A percentile compares a stretch with the other conserved stretches of the same genome.
phyloP scores from a whole-genome alignment of 1,140 invertebrate species.

The Aphelenchoides avenae region DNA sequence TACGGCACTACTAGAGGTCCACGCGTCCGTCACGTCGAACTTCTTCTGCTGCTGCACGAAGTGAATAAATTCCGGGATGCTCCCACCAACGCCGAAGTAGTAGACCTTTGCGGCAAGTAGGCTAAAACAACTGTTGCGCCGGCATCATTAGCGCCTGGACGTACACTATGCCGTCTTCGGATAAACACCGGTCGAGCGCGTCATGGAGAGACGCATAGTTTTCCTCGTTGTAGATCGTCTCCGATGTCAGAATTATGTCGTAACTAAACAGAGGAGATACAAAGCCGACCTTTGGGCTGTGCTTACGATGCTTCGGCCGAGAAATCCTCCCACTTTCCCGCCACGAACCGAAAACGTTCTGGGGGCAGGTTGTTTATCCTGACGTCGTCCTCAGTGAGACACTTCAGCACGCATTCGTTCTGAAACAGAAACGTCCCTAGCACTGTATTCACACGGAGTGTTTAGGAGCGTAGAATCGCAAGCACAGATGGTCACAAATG shows the following conservation, averaged over 20 bases:
- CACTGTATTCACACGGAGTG: background rate
- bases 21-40: slow-evolving; percentile 13
- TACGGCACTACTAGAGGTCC: too few relatives aligned
- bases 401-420: slow-evolving; percentile 29
- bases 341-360: slow-evolving; percentile 5
- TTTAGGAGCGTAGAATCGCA: background rate
- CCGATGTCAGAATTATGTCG: slow-evolving; percentile 26
- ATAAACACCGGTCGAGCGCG: slow-evolving; percentile 17
- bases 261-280: slow-evolving; percentile 10
- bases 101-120: slow-evolving; percentile 28
- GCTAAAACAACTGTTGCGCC: slow-evolving; percentile 22
- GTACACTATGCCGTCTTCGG: slow-evolving; percentile 19
- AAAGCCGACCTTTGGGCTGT: background rate
- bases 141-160: too few relatives aligned
- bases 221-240: slow-evolving; percentile 35
- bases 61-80: slow-evolving; percentile 10
- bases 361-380: slow-evolving; percentile 10
- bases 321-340: slow-evolving; percentile 8
- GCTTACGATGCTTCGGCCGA: background rate
- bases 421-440: slow-evolving; percentile 13
- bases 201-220: slow-evolving; percentile 28
- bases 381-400: slow-evolving; percentile 23
- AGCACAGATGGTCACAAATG: background rate
- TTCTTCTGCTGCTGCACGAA: slow-evolving; percentile 12
- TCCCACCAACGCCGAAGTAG: slow-evolving; percentile 32